A percentile compares a stretch with the other conserved stretches of the same genome.
Conservation (phyloP, 37 sponge, comb jelly and placozoan genomes). For the Agelas oroides region DNA sequence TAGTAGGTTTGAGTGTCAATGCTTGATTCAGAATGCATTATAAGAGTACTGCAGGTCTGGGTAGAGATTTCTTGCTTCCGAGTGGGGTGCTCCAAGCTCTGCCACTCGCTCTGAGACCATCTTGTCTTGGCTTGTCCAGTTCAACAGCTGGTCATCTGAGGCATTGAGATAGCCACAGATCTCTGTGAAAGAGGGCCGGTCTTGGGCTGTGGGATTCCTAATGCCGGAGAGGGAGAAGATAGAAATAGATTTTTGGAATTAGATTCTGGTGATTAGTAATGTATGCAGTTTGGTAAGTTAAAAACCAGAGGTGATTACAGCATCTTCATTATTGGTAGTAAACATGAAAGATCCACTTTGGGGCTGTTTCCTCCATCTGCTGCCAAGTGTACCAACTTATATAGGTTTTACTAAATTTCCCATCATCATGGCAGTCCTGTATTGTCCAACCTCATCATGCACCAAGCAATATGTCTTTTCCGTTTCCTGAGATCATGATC, state of each 20-base stretch:
- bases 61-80: conserved; percentile 32
- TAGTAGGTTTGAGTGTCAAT: too few species aligned
- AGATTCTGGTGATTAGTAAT: background rate
- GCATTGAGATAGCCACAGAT: conserved; percentile 45
- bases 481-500: too few species aligned
- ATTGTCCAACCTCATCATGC: too few species aligned
- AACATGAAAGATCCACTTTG: too few species aligned
- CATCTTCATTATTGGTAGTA: too few species aligned
- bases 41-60: conserved; percentile 56
- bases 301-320: background rate
- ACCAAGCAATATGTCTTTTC: too few species aligned
- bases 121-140: conserved; percentile 29
- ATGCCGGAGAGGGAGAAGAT: background rate
- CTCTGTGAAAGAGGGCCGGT: conserved; percentile 38
- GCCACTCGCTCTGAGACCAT: background rate
- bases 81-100: conserved; percentile 49
- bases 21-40: too few species aligned
- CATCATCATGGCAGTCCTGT: too few species aligned
- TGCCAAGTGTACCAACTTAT: too few species aligned
- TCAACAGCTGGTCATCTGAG: background rate
- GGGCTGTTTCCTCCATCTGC: too few species aligned
- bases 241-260: background rate
- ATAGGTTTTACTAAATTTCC: too few species aligned
- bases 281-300: background rate
- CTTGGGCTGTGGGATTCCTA: conserved; percentile 25